Percentiles rank a stretch among this genome's conserved stretches.
These are phyloP conservation scores for Spisula solida DNA, from an alignment of 2,888 invertebrate genomes.

Conservation along the genomic window DNA sequence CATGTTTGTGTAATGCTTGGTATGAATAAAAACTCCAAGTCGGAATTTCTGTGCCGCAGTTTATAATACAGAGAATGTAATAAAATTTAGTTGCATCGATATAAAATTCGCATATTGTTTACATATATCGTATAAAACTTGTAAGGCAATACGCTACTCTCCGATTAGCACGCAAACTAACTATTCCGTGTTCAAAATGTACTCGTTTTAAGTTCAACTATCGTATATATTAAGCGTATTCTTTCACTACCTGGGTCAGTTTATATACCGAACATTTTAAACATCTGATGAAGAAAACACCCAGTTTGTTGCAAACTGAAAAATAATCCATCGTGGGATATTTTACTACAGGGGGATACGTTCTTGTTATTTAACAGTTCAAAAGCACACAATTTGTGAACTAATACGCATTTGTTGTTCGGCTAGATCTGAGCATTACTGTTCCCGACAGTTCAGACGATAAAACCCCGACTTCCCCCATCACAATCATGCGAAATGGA, in stretches of 20 bases:
- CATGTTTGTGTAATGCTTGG: slow-evolving; percentile 29
- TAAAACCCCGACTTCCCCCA: not conserved
- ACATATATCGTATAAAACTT: slow-evolving; percentile 42
- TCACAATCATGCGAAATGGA: not conserved
- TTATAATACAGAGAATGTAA: slow-evolving; percentile 38
- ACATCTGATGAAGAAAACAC: slow-evolving; percentile 14
- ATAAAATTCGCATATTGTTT: slow-evolving; percentile 51
- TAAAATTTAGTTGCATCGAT: slow-evolving; percentile 45
- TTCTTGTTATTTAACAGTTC: not conserved
- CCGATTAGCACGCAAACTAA: slow-evolving; percentile 33
- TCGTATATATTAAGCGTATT: slow-evolving; percentile 3
- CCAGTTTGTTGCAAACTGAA: not conserved
- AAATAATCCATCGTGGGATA: not conserved
- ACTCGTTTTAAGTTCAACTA: slow-evolving; percentile 7
- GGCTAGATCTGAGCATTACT: not conserved
- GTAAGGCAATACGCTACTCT: slow-evolving; percentile 39
- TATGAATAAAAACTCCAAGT: slow-evolving; percentile 37
- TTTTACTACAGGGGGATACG: not conserved
- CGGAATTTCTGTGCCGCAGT: slow-evolving; percentile 42
- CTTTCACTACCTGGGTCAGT: slow-evolving; percentile 25
- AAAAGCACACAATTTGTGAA: not conserved
- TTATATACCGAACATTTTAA: not conserved
- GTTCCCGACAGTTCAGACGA: not conserved
- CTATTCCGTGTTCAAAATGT: slow-evolving; percentile 14
- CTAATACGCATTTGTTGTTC: not conserved